phyloP scores from a whole-genome alignment of 1,140 invertebrate species.

The Hetaerina americana region DNA sequence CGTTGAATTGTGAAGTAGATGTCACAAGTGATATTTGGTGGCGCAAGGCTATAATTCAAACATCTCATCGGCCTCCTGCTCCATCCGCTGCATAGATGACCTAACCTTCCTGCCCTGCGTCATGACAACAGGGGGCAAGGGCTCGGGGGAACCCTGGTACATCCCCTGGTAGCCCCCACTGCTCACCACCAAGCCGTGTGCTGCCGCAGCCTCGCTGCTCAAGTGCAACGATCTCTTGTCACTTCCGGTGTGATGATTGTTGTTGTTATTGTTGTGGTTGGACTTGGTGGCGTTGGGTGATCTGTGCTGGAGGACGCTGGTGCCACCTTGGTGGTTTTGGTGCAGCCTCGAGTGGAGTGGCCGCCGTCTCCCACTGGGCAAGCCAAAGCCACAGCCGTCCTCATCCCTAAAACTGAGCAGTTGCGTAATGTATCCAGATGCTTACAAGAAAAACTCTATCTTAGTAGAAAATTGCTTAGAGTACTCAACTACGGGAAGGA shows the following conservation, averaged over 20 bases:
- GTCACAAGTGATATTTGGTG: no score
- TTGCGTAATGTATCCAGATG: no score
- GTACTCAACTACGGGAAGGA: no score
- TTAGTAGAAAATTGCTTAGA: no score
- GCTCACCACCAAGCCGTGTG: no score
- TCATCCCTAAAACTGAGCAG: conserved; percentile 23
- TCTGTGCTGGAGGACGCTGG: no score
- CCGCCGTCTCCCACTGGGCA: conserved; percentile 20
- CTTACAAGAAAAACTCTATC: no score
- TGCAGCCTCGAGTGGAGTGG: conserved; percentile 26
- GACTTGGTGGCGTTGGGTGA: not conserved
- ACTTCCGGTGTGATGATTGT: not conserved
- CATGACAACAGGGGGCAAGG: conserved; percentile 48
- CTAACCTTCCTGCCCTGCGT: conserved; percentile 63
- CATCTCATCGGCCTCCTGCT: conserved; percentile 73
- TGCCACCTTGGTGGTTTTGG: conserved; percentile 20
- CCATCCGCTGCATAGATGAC: conserved; percentile 61
- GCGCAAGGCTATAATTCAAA: conserved; percentile 74
- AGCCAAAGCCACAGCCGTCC: conserved; percentile 4
- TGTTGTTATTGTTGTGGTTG: not conserved
- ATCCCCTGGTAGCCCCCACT: conserved; percentile 10
- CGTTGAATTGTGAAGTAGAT: no score
- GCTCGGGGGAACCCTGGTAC: conserved; percentile 24
- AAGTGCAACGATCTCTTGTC: not conserved
- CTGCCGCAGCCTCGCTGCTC: not conserved